Conservation (phyloP, 2,888 invertebrate species). For the Drosophila emarginata region DNA sequence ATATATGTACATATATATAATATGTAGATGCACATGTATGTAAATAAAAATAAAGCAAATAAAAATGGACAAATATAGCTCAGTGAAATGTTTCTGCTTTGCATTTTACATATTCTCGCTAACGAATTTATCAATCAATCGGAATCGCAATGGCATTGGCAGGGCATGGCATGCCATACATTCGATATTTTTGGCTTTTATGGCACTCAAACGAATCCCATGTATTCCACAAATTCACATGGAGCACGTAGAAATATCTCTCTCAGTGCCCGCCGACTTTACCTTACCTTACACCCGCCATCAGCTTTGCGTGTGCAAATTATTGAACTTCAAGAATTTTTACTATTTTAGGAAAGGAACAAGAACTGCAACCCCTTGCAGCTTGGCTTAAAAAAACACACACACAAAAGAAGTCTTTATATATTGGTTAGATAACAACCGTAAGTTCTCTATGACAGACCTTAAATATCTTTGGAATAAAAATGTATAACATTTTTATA, state of each 20-base stretch:
- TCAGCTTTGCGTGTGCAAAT: neutral
- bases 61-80: slow-evolving; percentile 9
- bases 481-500: too few relatives aligned
- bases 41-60: neutral
- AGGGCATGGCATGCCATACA: slow-evolving; percentile 1
- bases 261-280: neutral
- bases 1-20: neutral
- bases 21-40: neutral
- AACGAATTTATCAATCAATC: slow-evolving; percentile 74
- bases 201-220: neutral
- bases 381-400: too few relatives aligned
- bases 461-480: too few relatives aligned
- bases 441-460: too few relatives aligned
- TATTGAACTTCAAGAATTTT: neutral
- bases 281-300: neutral
- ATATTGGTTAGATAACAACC: too few relatives aligned
- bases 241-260: slow-evolving; percentile 8
- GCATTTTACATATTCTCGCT: slow-evolving; percentile 58
- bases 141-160: slow-evolving; percentile 29
- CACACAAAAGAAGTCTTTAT: neutral
- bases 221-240: neutral
- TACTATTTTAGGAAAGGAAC: neutral
- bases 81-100: slow-evolving; percentile 14
- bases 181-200: slow-evolving; percentile 14
- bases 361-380: too few relatives aligned